A percentile compares a stretch with the other conserved stretches of the same genome.
These are phyloP conservation scores for Paramuricea clavata DNA, from an alignment of 92 coral and sea anemone species.

Conservation along the genomic window DNA sequence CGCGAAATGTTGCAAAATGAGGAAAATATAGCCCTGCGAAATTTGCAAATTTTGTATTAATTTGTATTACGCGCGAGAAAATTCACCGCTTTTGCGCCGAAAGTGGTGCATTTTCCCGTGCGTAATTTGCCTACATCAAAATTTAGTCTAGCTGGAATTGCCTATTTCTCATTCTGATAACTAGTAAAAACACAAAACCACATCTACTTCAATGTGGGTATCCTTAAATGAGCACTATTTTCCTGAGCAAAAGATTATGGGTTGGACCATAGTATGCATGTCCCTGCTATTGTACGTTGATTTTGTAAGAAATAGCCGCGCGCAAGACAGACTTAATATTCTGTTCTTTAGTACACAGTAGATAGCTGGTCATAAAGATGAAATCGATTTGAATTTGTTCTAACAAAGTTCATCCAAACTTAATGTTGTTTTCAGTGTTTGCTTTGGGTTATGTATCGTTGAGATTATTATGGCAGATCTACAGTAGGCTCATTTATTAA, in stretches of 20 bases:
- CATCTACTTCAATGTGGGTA: background rate
- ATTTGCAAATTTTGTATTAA: too few species aligned
- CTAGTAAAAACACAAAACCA: background rate
- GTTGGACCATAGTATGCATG: background rate
- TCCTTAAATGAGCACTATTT: background rate
- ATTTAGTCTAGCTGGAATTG: too few species aligned
- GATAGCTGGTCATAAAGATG: conserved; percentile 13
- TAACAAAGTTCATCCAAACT: background rate
- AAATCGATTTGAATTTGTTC: conserved; percentile 24
- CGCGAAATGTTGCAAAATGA: too few species aligned
- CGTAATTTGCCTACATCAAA: too few species aligned
- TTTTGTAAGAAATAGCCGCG: background rate
- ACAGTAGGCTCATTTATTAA: too few species aligned
- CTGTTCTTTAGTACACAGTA: conserved; percentile 25
- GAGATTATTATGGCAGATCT: too few species aligned
- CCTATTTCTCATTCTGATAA: too few species aligned
- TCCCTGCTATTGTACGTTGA: conserved; percentile 4
- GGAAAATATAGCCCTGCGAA: too few species aligned
- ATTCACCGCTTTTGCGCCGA: too few species aligned
- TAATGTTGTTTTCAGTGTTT: background rate
- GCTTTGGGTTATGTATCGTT: too few species aligned
- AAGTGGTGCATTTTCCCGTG: too few species aligned
- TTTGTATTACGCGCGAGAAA: too few species aligned
- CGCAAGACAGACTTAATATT: background rate
- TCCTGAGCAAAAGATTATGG: background rate